Base-by-base conservation (phyloP, 2,888 invertebrate genomes). In the Cabera pusaria region DNA sequence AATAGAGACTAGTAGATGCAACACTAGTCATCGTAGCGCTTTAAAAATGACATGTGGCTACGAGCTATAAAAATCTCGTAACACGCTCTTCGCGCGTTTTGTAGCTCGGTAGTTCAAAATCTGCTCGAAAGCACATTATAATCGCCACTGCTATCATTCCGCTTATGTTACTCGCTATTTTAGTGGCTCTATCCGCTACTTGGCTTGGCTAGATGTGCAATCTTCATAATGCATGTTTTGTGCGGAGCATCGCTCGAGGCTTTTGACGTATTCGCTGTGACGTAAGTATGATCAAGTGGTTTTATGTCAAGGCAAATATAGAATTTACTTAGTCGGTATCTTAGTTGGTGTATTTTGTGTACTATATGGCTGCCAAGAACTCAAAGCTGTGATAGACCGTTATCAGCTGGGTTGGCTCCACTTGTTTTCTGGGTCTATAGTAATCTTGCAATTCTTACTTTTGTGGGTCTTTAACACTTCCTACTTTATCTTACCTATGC, bases 221-320 rank as follows among this genome's bases (percentile, higher is more conserved):
- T 88, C 88, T 88, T 85, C 84, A 85, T 88, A 87, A 88, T 88
- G 86, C 86, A 86, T 86, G 83, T 84, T 84, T 83, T 82, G 75
- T 73, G 62, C 64, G 36, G 31, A 41, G 47, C 60, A 46, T 54
- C 49, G 76, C 72, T 65, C 60, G 65, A 60, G 72, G 63, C 43
- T 41, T 40, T 44, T 55, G 56, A 57, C 56, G 56, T 57, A 49
- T 52, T 52, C 44, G n/a, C 39, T 40, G 41, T 57, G 57, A 57
- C 53, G 53, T 55, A 51, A 56, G 50, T 44, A 49, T 49, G 49
- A 53, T 48, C 50, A 42, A 50, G 48, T 50, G 53, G 40, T 5
- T 36, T 46, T 44, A 35, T 37, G 45, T 35, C 39, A 44, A 33
- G 29, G 38, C 31, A 38, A 38, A 45, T 40, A 48, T 46, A 46